These are phyloP conservation scores for Himalopsyche kuldschensis DNA, from an alignment of 2,888 invertebrate genomes.

Conservation along the genomic window DNA sequence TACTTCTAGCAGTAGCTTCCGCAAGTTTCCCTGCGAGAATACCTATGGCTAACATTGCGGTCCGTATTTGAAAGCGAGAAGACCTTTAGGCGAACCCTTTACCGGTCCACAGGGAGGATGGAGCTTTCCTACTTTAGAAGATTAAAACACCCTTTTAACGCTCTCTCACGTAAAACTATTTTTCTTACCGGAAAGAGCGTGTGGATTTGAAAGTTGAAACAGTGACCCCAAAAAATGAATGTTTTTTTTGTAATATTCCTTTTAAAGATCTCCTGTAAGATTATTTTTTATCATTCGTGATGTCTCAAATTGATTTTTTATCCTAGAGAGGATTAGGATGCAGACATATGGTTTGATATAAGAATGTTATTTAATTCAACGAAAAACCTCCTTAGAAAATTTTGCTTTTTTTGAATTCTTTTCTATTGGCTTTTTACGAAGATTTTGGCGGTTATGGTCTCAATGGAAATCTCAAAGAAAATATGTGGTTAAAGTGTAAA, in stretches of 20 bases:
- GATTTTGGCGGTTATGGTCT: no score
- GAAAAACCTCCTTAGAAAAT: no score
- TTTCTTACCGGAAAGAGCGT: background rate
- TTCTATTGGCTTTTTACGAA: no score
- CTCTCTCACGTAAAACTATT: background rate
- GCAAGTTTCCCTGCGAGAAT: background rate
- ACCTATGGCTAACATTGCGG: background rate
- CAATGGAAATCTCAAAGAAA: no score
- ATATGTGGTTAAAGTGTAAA: no score
- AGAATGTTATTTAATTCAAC: no score
- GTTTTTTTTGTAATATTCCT: background rate
- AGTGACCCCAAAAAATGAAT: background rate
- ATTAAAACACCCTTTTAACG: background rate
- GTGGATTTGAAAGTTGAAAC: background rate
- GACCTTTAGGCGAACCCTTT: background rate
- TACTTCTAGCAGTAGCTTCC: background rate
- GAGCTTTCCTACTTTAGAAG: background rate
- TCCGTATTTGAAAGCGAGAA: background rate
- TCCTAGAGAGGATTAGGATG: no score
- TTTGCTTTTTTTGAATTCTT: no score
- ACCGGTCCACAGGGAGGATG: background rate
- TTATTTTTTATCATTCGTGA: no score
- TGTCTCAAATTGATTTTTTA: no score
- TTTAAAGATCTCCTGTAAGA: background rate
- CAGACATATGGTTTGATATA: no score